Conservation (phyloP, 2,797 vertebrate genomes). For the Sebastes kiyomatsui region DNA sequence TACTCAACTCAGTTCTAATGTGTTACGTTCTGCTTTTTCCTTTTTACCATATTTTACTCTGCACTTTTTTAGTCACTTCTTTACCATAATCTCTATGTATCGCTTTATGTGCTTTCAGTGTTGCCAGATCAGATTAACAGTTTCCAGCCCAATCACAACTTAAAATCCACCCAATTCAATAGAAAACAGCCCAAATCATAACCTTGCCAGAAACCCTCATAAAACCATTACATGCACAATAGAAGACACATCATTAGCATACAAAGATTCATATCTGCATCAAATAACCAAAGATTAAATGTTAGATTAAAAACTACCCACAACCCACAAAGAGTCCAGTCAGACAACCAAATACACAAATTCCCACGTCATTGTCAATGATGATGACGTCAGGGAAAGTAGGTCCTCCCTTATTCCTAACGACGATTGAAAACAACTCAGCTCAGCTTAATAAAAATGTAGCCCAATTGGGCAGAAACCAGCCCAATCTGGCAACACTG, state of each 20-base stretch:
- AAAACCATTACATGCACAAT: not conserved
- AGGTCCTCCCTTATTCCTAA: not conserved
- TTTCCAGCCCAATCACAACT: not conserved
- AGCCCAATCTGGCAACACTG: not conserved
- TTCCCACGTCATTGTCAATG: not conserved
- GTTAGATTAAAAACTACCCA: not conserved
- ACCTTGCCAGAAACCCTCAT: not conserved
- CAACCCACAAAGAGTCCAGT: not conserved
- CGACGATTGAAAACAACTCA: not conserved
- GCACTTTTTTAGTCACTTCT: not conserved
- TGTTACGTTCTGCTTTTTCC: not conserved
- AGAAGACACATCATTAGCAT: not conserved
- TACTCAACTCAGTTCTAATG: not conserved
- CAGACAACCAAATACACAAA: not conserved
- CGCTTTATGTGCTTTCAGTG: not conserved
- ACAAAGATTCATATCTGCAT: not conserved
- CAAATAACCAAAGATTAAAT: not conserved
- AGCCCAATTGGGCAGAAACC: not conserved
- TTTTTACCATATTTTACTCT: not conserved
- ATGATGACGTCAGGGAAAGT: not conserved
- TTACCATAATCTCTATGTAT: not conserved
- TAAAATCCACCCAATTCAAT: not conserved
- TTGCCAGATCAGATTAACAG: not conserved
- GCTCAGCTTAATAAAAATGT: not conserved
- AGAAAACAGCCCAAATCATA: not conserved